These are phyloP conservation scores for Drosophila pseudotakahashii DNA, from an alignment of 2,888 invertebrate species.

Conservation along the genomic window DNA sequence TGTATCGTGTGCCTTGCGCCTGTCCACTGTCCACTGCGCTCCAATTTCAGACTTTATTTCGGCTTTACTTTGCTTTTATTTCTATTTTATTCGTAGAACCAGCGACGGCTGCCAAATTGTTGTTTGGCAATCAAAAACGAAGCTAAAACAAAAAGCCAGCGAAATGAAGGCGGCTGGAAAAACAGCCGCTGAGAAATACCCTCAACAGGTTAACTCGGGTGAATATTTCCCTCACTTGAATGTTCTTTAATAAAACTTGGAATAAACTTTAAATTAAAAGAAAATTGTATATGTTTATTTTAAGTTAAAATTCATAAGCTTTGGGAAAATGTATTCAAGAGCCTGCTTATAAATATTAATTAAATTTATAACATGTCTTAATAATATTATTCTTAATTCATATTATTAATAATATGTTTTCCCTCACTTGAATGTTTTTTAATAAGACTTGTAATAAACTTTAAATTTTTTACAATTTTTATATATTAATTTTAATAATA, in stretches of 20 bases:
- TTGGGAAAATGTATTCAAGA: too few species aligned
- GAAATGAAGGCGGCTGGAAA: not conserved
- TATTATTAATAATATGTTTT: too few species aligned
- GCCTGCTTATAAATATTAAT: too few species aligned
- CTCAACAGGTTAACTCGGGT: not conserved
- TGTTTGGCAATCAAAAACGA: constrained; percentile 75
- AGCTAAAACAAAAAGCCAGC: constrained; percentile 39
- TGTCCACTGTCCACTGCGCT: constrained; percentile 61
- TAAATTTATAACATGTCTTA: too few species aligned
- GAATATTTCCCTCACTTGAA: not conserved
- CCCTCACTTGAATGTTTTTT: too few species aligned
- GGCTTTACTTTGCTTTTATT: constrained; percentile 7
- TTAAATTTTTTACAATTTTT: too few species aligned
- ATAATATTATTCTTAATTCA: too few species aligned
- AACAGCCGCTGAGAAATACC: constrained; percentile 13
- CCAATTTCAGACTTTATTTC: constrained; percentile 51
- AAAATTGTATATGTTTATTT: too few species aligned
- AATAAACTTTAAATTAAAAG: too few species aligned
- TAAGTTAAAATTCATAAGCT: too few species aligned
- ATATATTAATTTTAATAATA: too few species aligned
- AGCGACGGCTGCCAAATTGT: constrained; percentile 62
- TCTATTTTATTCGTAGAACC: constrained; percentile 55
- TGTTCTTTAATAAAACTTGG: not conserved
- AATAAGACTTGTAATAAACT: too few species aligned
- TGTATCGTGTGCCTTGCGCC: constrained; percentile 37